These are phyloP conservation scores for Fragum whitleyi DNA, from an alignment of 2,888 invertebrate species.

Conservation along the genomic window DNA sequence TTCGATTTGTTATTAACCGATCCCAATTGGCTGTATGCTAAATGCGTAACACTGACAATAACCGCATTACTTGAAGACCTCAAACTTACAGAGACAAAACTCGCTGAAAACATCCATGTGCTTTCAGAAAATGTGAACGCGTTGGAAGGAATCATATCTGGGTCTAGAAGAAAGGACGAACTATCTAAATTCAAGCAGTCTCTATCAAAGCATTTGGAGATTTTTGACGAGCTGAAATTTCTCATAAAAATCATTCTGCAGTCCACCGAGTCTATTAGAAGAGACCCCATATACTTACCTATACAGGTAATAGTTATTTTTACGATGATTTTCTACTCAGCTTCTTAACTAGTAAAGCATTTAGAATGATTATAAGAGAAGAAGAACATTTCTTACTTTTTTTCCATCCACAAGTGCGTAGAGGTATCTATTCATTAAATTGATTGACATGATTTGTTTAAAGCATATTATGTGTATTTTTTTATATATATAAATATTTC, in stretches of 20 bases:
- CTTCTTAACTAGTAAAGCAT: no score
- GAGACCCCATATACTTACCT: conserved; percentile 59
- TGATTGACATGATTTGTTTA: no score
- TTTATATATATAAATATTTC: no score
- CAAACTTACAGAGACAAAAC: conserved; percentile 60
- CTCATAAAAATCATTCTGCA: conserved; percentile 68
- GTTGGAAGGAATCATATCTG: conserved; percentile 7
- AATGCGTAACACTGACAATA: conserved; percentile 96
- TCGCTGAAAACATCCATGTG: conserved; percentile 26
- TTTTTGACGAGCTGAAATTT: conserved; percentile 62
- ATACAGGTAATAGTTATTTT: conserved; percentile 34
- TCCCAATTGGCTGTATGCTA: conserved; percentile 98
- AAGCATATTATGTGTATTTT: no score
- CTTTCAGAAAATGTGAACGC: conserved; percentile 24
- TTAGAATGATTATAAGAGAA: no score
- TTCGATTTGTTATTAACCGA: conserved; percentile 96
- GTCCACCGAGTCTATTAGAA: conserved; percentile 69
- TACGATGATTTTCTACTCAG: no score
- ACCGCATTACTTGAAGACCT: conserved; percentile 97
- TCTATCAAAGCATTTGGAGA: conserved; percentile 45
- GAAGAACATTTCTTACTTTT: no score
- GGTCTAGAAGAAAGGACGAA: conserved; percentile 15
- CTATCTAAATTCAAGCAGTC: conserved; percentile 26
- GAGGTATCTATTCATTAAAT: no score
- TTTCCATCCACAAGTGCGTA: no score